A percentile compares a stretch with the other conserved stretches of the same genome.
These are phyloP conservation scores for Ptychodera flava DNA, from an alignment of 35 echinoderm and acorn worm genomes.

Conservation along the genomic window DNA sequence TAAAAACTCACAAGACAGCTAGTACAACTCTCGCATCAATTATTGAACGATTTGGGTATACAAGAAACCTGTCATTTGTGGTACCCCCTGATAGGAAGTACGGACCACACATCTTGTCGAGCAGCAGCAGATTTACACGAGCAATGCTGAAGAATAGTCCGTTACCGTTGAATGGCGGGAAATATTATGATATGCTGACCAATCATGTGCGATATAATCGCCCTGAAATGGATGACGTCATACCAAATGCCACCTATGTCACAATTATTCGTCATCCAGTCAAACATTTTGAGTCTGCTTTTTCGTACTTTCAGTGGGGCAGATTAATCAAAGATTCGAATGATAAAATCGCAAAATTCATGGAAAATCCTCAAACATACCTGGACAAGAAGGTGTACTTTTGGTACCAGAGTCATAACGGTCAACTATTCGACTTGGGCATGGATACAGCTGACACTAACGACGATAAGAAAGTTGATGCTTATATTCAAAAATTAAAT, in stretches of 20 bases:
- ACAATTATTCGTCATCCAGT: background rate
- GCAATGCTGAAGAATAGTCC: background rate
- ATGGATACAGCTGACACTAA: slow-evolving; percentile 13
- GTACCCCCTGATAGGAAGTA: background rate
- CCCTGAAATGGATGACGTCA: background rate
- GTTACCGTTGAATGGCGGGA: slow-evolving; percentile 11
- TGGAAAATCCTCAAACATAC: slow-evolving; percentile 25
- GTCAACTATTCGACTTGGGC: slow-evolving; percentile 60
- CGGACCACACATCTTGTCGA: background rate
- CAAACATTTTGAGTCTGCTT: background rate
- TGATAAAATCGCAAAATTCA: slow-evolving; percentile 28
- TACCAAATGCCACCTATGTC: background rate
- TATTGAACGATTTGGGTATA: slow-evolving; percentile 34
- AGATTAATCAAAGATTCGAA: background rate
- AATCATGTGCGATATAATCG: background rate
- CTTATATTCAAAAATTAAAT: slow-evolving; percentile 13
- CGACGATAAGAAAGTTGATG: slow-evolving; percentile 17
- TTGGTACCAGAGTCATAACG: slow-evolving; percentile 31
- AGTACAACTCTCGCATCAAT: slow-evolving; percentile 55
- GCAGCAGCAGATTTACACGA: background rate
- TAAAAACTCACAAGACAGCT: slow-evolving; percentile 69
- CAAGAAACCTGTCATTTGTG: slow-evolving; percentile 25
- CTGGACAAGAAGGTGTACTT: slow-evolving; percentile 13
- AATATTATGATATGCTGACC: slow-evolving; percentile 19
- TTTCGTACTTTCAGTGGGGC: slow-evolving; percentile 5